Evolutionary conservation across 2,113 vertebrate genomes (phyloP).

Genomic region (Trichechus manatus): DNA sequence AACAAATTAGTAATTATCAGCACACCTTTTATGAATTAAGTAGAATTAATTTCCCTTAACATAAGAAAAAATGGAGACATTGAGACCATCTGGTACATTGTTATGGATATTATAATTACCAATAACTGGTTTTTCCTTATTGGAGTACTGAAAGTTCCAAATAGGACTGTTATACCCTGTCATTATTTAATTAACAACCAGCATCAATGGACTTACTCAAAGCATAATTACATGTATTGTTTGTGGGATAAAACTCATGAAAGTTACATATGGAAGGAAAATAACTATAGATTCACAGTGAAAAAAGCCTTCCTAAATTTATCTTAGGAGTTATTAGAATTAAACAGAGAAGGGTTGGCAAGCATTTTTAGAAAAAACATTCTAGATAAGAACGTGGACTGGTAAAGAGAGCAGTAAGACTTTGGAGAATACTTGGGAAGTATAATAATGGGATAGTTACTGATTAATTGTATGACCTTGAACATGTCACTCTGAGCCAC

Average conservation of each 20-base stretch:
- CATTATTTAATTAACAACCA: conserved; percentile 39
- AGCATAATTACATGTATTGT: neutral
- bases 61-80: neutral
- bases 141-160: conserved; percentile 29
- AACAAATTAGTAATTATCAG: conserved; percentile 22
- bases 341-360: neutral
- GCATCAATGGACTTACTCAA: neutral
- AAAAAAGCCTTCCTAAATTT: conserved; percentile 31
- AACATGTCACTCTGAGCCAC: neutral
- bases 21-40: conserved; percentile 5
- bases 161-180: neutral
- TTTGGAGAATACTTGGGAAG: neutral
- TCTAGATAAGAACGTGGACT: neutral
- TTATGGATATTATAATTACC: conserved; percentile 5
- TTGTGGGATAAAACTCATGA: conserved; percentile 25
- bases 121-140: conserved; percentile 15
- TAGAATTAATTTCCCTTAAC: conserved; percentile 16
- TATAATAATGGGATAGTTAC: neutral
- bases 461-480: neutral
- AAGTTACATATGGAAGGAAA: neutral
- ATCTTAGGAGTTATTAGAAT: neutral
- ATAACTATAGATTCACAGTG: neutral
- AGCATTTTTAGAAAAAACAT: neutral
- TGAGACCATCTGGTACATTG: neutral
- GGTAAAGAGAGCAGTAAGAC: neutral